Base-by-base conservation (phyloP, 2,888 invertebrate species). In the Diaperis boleti region DNA sequence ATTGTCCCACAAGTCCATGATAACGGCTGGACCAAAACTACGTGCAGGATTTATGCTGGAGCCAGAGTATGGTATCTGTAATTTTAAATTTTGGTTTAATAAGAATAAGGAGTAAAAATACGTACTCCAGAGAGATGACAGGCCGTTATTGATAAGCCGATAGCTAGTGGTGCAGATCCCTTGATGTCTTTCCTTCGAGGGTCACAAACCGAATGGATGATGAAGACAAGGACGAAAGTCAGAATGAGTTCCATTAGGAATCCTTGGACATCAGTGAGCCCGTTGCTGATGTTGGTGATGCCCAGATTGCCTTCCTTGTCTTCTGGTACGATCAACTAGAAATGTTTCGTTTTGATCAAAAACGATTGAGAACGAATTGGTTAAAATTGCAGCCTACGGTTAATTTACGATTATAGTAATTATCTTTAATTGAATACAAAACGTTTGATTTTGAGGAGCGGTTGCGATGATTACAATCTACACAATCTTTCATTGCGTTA, bases 171-270 rank as follows among this genome's bases (percentile, higher is more conserved):
- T 3, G 87, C 87, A 62, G 88, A 88, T 42, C 89, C 89, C 72
- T 84, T 86, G 54, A 87, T 81, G 74, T 89, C 88, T 7, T 80
- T 83, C 44, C 89, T 80, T 64, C 85, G 83, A 1, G 85, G 82
- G 74, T 90, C 90, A 41, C 86, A 86, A 0, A 88, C 87, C 0
- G 84, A 86, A 70, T 88, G 88, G 8, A 90, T 87, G 5, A 89
- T 87, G 54, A 89, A 83, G 1, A 89, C 84, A 50, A 90, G 80
- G 0, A 90, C 79, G 73, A 89, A 88, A 0, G 95, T 95, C 71
- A 95, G 89, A 76, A 96, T 82, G 0, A 89, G 89, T 79, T 97
- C 96, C 62, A 95, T 85, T 41, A 94, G 84, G 63, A 96, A 84
- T n/a, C 87, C 90, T 83, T 95, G 95, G 1, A 86, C 85, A 1